Percentiles rank a stretch among this genome's conserved stretches.
phyloP scores from a whole-genome alignment of 2,797 vertebrate species.

The Borostomias antarcticus region DNA sequence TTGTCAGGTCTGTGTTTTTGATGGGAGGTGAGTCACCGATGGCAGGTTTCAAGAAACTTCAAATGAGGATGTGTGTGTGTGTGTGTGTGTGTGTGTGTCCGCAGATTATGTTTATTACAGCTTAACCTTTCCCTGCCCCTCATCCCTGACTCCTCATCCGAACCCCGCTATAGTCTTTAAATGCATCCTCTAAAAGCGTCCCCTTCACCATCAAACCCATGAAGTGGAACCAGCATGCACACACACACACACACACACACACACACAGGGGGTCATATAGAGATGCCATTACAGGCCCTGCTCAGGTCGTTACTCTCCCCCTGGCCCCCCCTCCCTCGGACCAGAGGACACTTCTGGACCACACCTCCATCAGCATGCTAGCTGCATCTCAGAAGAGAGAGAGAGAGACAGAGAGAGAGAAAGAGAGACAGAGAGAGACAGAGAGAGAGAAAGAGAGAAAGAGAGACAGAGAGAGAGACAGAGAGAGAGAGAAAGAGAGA shows the following conservation, averaged over 20 bases:
- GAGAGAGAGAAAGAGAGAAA: not conserved
- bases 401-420: no score
- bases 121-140: not conserved
- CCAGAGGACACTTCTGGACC: conserved; percentile 48
- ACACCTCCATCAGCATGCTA: conserved; percentile 26
- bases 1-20: not conserved
- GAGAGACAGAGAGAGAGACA: not conserved
- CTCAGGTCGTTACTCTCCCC: conserved; percentile 2
- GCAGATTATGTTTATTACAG: not conserved
- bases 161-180: not conserved
- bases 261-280: not conserved
- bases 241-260: not conserved
- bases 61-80: conserved; percentile 7
- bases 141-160: no score
- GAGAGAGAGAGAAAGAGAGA: conserved; percentile 14
- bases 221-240: not conserved
- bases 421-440: conserved; percentile 16
- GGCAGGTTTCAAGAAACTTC: not conserved
- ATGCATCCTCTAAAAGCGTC: not conserved
- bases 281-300: not conserved
- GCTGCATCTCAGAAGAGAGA: no score
- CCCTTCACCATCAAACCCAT: conserved; percentile 2
- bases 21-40: not conserved
- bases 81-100: not conserved
- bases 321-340: conserved; percentile 24